Conservation (phyloP, 2,888 invertebrate species). For the Macroteleia sp. region DNA sequence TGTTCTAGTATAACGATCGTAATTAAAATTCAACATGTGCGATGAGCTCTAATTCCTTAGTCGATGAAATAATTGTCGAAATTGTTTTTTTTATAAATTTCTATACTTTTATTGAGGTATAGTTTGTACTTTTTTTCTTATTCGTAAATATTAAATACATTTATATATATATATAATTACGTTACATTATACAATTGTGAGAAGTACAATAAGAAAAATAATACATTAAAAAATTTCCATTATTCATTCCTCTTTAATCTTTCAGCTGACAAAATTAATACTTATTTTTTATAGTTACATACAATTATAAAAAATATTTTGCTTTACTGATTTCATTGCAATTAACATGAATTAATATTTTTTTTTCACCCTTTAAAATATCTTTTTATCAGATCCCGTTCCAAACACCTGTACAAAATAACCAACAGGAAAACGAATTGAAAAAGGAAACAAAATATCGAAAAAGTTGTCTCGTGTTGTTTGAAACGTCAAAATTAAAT, state of each 20-base stretch:
- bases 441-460: background rate
- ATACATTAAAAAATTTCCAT: conserved; percentile 12
- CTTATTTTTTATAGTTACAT: conserved; percentile 7
- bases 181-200: conserved; percentile 6
- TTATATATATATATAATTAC: too few relatives aligned
- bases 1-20: too few relatives aligned
- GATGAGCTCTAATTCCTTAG: conserved; percentile 10
- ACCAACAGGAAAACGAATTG: background rate
- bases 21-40: conserved; percentile 4
- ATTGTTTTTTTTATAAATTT: conserved; percentile 24
- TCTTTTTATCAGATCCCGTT: conserved; percentile 15
- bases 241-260: conserved; percentile 8
- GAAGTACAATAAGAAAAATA: conserved; percentile 24
- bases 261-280: conserved; percentile 18
- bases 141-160: conserved; percentile 22
- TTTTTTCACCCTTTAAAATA: too few relatives aligned
- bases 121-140: conserved; percentile 51
- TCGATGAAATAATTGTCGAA: conserved; percentile 1
- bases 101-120: conserved; percentile 36
- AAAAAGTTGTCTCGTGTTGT: conserved; percentile 8
- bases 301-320: conserved; percentile 18
- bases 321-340: background rate
- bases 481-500: conserved; percentile 32
- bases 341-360: too few relatives aligned
- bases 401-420: too few relatives aligned